Conservation (phyloP, 2,113 vertebrate species). For the Cisticola juncidis region DNA sequence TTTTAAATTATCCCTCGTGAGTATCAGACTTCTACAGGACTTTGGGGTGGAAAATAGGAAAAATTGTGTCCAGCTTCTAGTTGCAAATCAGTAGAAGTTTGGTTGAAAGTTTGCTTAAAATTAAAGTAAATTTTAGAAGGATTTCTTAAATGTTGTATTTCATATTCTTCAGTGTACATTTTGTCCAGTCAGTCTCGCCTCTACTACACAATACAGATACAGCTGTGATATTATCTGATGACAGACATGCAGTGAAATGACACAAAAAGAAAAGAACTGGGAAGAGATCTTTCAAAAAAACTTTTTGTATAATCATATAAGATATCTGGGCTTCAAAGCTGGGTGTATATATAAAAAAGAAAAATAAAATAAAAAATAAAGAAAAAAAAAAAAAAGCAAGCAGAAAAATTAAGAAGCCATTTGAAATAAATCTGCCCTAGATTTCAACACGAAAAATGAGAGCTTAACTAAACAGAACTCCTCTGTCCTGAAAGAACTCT, state of each 20-base stretch:
- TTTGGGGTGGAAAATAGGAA: neutral
- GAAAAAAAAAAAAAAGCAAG: no score
- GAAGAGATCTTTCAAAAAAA: neutral
- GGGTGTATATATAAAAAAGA: neutral
- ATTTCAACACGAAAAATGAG: neutral
- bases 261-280: neutral
- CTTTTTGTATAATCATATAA: neutral
- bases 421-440: neutral
- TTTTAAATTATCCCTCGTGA: neutral
- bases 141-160: neutral
- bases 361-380: neutral
- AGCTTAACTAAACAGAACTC: conserved; percentile 4
- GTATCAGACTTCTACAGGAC: neutral
- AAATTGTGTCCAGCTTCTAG: neutral
- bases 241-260: neutral
- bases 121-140: neutral
- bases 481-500: neutral
- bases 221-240: neutral
- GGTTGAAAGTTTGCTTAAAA: neutral
- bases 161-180: neutral
- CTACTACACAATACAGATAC: neutral
- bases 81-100: neutral
- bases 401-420: neutral
- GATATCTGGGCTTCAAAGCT: neutral
- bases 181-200: fast-evolving